phyloP scores from a whole-genome alignment of 2,888 invertebrate species.

The Ophion costatus region DNA sequence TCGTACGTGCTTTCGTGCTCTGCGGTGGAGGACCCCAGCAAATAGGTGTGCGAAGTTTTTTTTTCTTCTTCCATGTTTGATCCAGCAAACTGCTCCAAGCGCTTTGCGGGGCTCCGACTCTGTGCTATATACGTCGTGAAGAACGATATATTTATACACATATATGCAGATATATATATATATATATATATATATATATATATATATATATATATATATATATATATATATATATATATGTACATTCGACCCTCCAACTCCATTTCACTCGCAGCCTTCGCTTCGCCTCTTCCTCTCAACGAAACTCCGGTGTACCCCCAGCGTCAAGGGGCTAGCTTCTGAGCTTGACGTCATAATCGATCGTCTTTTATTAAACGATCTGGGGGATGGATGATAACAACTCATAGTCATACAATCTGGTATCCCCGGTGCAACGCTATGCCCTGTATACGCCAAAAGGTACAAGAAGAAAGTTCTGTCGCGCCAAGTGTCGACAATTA shows the following conservation, averaged over 20 bases:
- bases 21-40: slow-evolving; percentile 43
- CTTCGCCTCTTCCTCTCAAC: slow-evolving; percentile 44
- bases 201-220: slow-evolving; percentile 12
- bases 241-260: slow-evolving; percentile 60
- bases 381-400: slow-evolving; percentile 52
- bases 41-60: slow-evolving; percentile 55
- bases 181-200: too few species aligned
- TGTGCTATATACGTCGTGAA: not conserved
- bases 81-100: slow-evolving; percentile 52
- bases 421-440: not conserved
- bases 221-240: not conserved
- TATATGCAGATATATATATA: not conserved
- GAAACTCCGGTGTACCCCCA: slow-evolving; percentile 55
- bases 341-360: slow-evolving; percentile 66
- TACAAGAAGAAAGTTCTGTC: not conserved
- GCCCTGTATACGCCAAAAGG: not conserved
- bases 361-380: slow-evolving; percentile 65
- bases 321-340: slow-evolving; percentile 65
- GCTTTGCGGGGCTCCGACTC: slow-evolving; percentile 47
- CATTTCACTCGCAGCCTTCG: slow-evolving; percentile 63
- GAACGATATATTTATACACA: slow-evolving; percentile 9
- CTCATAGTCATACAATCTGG: slow-evolving; percentile 29
- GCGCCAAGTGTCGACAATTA: slow-evolving; percentile 1
- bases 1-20: slow-evolving; percentile 49
- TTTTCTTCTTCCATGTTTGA: slow-evolving; percentile 53